phyloP scores from a whole-genome alignment of 2,113 vertebrate genomes.

The Microcebus griseorufus region DNA sequence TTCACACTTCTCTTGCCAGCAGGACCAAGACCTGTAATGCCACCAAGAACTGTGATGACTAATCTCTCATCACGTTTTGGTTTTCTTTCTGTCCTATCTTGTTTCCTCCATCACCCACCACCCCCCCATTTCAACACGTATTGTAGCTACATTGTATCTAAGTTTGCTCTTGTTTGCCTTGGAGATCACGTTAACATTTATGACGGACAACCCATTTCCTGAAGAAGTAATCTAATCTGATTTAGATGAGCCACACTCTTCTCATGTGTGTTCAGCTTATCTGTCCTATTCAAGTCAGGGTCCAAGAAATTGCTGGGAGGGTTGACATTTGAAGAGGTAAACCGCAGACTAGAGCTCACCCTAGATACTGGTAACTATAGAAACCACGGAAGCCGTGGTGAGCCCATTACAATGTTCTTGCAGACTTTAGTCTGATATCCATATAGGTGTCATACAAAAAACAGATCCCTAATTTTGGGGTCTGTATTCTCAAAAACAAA shows the following conservation, averaged over 20 bases:
- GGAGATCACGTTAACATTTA: background rate
- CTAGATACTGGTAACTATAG: background rate
- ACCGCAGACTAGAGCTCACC: background rate
- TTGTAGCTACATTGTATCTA: background rate
- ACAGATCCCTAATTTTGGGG: too few relatives aligned
- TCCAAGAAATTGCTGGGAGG: background rate
- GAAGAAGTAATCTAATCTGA: background rate
- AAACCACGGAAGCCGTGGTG: background rate
- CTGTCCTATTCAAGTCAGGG: background rate
- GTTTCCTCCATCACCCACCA: background rate
- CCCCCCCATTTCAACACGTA: fast-evolving
- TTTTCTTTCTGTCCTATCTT: background rate
- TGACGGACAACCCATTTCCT: background rate
- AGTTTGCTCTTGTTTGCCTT: background rate
- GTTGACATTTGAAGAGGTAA: background rate
- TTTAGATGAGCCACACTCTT: background rate
- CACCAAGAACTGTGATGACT: background rate
- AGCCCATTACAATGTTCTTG: background rate
- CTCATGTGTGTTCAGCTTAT: too few relatives aligned
- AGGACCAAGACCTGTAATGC: background rate
- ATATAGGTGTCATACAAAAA: too few relatives aligned
- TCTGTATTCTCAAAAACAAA: too few relatives aligned
- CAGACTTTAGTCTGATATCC: background rate
- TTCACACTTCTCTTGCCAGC: background rate
- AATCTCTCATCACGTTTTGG: background rate